These are phyloP conservation scores for Pherbina coryleti DNA, from an alignment of 2,888 invertebrate genomes.

Conservation along the genomic window DNA sequence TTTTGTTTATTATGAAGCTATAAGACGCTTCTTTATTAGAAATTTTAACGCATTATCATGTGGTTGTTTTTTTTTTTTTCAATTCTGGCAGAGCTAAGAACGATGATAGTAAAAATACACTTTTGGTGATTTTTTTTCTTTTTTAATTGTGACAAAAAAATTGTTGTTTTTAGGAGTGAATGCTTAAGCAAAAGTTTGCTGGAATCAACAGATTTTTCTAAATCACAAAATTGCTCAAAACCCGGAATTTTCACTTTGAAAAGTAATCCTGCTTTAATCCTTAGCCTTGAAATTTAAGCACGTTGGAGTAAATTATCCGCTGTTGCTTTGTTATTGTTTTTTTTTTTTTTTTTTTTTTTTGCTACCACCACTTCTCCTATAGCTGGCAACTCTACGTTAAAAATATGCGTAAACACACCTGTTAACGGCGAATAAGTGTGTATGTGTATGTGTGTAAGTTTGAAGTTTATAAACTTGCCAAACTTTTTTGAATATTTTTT, in stretches of 20 bases:
- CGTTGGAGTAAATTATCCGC: neutral
- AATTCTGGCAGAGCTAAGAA: neutral
- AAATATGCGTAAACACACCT: conserved; percentile 33
- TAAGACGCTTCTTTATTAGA: too few species aligned
- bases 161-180: neutral
- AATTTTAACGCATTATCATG: neutral
- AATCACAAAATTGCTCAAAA: neutral
- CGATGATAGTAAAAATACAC: neutral
- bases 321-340: neutral
- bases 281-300: neutral
- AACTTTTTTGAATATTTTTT: neutral
- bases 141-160: neutral
- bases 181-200: neutral
- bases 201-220: neutral
- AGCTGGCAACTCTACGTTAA: neutral
- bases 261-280: neutral
- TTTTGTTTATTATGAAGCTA: too few species aligned
- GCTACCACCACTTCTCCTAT: neutral
- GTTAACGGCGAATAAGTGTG: neutral
- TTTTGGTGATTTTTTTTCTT: neutral
- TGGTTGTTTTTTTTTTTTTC: neutral
- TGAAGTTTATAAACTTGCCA: neutral
- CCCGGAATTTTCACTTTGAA: neutral
- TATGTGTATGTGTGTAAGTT: neutral
- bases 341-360: neutral